Evolutionary conservation across 2,797 vertebrate genomes (phyloP).

Genomic region (Cirrhinus molitorella): DNA sequence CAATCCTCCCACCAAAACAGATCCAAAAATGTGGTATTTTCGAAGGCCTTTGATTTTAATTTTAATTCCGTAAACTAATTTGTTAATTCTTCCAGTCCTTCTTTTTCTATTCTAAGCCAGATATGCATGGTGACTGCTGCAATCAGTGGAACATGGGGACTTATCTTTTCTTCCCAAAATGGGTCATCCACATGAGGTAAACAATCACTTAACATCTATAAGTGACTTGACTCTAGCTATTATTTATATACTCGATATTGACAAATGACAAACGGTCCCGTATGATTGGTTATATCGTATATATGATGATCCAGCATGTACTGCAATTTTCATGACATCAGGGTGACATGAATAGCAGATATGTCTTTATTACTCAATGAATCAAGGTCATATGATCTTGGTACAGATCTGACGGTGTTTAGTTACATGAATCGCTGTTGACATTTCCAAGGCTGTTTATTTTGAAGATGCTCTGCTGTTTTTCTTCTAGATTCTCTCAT

Average conservation of each 20-base stretch:
- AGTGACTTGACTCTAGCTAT: conserved; percentile 1
- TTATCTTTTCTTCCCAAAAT: conserved; percentile 31
- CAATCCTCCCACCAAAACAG: neutral
- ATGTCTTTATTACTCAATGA: conserved; percentile 39
- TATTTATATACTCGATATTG: neutral
- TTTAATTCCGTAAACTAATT: conserved; percentile 37
- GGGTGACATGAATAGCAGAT: conserved; percentile 20
- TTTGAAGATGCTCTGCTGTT: conserved; percentile 14
- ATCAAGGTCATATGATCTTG: conserved; percentile 57
- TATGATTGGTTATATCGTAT: neutral
- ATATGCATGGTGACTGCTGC: conserved; percentile 5
- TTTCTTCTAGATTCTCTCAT: conserved; percentile 29
- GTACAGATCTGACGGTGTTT: neutral
- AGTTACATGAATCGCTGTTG: neutral
- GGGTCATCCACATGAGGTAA: conserved; percentile 50
- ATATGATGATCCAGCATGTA: conserved; percentile 6
- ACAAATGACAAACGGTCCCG: neutral
- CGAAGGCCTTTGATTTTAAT: conserved; percentile 16
- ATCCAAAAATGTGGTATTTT: neutral
- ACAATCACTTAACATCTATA: conserved; percentile 38
- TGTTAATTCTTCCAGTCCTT: conserved; percentile 14
- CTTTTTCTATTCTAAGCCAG: neutral
- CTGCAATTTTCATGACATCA: conserved; percentile 10
- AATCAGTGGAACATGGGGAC: conserved; percentile 9
- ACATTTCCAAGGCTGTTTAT: conserved; percentile 29